A percentile compares a stretch with the other conserved stretches of the same genome.
These are phyloP conservation scores for Oxygymnocypris stewartii DNA, from an alignment of 2,113 vertebrate genomes.

Conservation along the genomic window DNA sequence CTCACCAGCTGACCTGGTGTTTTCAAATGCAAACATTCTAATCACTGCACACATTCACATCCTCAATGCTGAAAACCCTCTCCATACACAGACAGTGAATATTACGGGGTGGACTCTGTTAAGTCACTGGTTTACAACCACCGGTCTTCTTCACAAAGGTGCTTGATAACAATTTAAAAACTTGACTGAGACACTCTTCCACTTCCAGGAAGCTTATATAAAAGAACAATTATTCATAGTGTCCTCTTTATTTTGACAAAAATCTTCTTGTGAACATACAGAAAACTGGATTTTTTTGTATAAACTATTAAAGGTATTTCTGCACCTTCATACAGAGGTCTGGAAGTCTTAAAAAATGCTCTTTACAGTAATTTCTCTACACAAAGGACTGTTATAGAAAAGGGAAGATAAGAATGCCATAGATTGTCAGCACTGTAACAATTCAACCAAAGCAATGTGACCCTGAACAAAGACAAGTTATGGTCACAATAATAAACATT, in stretches of 20 bases:
- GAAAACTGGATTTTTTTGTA: not conserved
- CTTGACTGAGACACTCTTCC: not conserved
- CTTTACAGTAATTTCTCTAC: not conserved
- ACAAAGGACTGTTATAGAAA: conserved; percentile 7
- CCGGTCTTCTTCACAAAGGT: not conserved
- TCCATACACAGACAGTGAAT: conserved; percentile 1
- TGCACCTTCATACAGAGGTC: not conserved
- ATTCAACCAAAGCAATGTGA: not conserved
- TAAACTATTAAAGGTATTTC: not conserved
- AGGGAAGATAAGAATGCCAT: conserved; percentile 3
- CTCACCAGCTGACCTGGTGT: conserved; percentile 37
- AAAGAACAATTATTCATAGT: not conserved
- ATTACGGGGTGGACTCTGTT: not conserved
- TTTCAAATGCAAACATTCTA: conserved; percentile 48
- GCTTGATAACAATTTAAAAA: conserved; percentile 24
- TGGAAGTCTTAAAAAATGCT: not conserved
- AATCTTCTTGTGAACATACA: conserved; percentile 23
- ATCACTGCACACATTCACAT: conserved; percentile 18
- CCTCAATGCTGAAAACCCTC: not conserved
- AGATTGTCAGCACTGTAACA: not conserved
- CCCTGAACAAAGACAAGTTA: not conserved
- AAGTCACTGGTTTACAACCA: conserved; percentile 8
- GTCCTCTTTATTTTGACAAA: not conserved
- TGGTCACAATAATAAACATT: not conserved
- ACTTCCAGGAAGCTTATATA: not conserved